A percentile compares a stretch with the other conserved stretches of the same genome.
These are phyloP conservation scores for Collichthys lucidus DNA, from an alignment of 2,113 vertebrate species.

Conservation along the genomic window DNA sequence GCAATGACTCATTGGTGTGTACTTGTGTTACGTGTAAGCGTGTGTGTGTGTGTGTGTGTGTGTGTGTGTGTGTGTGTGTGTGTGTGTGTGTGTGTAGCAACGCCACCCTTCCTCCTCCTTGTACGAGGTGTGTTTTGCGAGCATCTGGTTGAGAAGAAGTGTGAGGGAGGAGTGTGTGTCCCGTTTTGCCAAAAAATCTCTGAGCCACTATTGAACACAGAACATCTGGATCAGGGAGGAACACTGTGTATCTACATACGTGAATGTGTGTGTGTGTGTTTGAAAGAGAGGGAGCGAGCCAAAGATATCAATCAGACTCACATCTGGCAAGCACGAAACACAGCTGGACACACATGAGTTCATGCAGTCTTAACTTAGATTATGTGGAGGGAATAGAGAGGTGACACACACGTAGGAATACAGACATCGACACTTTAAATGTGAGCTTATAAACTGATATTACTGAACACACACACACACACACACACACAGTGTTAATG, in stretches of 20 bases:
- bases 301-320: slow-evolving; percentile 65
- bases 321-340: slow-evolving; percentile 56
- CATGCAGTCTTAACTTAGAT: slow-evolving; percentile 42
- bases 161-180: slow-evolving; percentile 63
- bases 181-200: slow-evolving; percentile 52
- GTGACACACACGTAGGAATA: slow-evolving; percentile 3
- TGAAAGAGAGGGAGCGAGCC: slow-evolving; percentile 37
- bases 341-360: slow-evolving; percentile 66
- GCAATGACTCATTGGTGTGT: slow-evolving; percentile 58
- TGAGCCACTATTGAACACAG: slow-evolving; percentile 52
- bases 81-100: slow-evolving; percentile 23
- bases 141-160: slow-evolving; percentile 53
- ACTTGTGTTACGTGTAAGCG: background rate
- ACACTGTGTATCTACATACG: background rate
- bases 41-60: background rate
- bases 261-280: slow-evolving; percentile 20
- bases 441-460: background rate
- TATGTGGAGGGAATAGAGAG: slow-evolving; percentile 17
- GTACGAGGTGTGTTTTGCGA: slow-evolving; percentile 42
- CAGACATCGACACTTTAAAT: background rate
- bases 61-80: slow-evolving; percentile 15
- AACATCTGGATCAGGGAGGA: slow-evolving; percentile 76
- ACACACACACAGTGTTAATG: background rate
- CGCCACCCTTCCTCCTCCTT: slow-evolving; percentile 9
- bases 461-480: background rate